phyloP scores from a whole-genome alignment of 2,888 invertebrate genomes.

The Cheilosia grossa region DNA sequence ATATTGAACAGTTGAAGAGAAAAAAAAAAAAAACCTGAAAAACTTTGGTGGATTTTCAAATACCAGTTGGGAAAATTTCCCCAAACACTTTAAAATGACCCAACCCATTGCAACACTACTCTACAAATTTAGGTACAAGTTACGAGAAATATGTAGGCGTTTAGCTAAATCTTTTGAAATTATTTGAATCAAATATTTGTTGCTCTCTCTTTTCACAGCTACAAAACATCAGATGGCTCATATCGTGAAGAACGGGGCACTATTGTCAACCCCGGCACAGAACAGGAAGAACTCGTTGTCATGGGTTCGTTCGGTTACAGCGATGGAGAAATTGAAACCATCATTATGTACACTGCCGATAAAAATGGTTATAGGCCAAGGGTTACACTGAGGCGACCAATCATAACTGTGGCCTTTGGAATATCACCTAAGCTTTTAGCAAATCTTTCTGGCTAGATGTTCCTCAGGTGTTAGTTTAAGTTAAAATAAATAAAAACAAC shows the following conservation, averaged over 20 bases:
- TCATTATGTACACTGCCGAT: slow-evolving; percentile 82
- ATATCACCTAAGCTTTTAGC: slow-evolving; percentile 75
- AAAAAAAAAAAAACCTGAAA: too few species aligned
- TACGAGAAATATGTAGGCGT: too few species aligned
- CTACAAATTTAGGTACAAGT: too few species aligned
- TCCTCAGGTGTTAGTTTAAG: not conserved
- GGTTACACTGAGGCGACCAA: slow-evolving; percentile 79
- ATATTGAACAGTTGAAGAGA: too few species aligned
- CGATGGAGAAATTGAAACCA: slow-evolving; percentile 79
- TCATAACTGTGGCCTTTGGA: slow-evolving; percentile 57
- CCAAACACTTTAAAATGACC: too few species aligned
- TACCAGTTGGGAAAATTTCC: too few species aligned
- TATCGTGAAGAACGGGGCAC: slow-evolving; percentile 81
- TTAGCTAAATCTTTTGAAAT: too few species aligned
- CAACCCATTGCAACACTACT: too few species aligned
- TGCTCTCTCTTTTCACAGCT: slow-evolving; percentile 71
- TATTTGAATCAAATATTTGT: not conserved
- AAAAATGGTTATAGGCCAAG: slow-evolving; percentile 82
- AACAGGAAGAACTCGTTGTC: slow-evolving; percentile 80
- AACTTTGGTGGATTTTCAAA: too few species aligned
- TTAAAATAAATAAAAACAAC: not conserved
- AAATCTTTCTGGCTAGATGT: slow-evolving; percentile 60
- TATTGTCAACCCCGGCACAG: slow-evolving; percentile 81
- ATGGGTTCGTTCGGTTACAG: slow-evolving; percentile 80
- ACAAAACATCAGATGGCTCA: slow-evolving; percentile 81